These are phyloP conservation scores for Nephrotoma appendiculata DNA, from an alignment of 2,888 invertebrate genomes.

Conservation along the genomic window DNA sequence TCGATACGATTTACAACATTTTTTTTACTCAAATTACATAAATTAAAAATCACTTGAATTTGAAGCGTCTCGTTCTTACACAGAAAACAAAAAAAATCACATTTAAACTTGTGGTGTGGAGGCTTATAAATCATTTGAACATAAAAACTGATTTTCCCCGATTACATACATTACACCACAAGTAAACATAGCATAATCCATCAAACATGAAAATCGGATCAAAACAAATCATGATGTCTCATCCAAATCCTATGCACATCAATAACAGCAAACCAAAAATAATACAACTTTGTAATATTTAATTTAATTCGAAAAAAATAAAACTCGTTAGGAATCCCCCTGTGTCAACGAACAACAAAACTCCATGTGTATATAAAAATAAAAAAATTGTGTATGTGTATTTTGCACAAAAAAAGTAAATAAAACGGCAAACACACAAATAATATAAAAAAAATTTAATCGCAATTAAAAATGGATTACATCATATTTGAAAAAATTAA, in stretches of 20 bases:
- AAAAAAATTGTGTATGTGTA: neutral
- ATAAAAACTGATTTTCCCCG: neutral
- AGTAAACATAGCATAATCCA: neutral
- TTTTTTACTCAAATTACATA: neutral
- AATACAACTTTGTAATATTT: neutral
- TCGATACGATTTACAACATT: too few relatives aligned
- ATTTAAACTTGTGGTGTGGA: neutral
- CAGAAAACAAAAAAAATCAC: too few relatives aligned
- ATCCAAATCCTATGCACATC: neutral
- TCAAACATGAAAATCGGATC: neutral
- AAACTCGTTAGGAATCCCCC: neutral
- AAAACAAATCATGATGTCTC: neutral
- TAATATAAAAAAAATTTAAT: neutral
- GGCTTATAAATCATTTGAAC: neutral
- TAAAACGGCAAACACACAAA: neutral
- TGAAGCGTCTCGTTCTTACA: too few relatives aligned
- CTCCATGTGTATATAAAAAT: neutral
- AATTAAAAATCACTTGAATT: neutral
- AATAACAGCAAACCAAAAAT: neutral
- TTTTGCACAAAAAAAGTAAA: neutral
- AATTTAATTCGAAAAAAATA: neutral
- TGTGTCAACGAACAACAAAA: neutral
- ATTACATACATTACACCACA: neutral
- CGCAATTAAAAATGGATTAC: conserved; percentile 6
- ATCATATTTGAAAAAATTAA: conserved; percentile 1